Conservation (phyloP, 2,888 invertebrate species). For the Bruchidius siliquastri region DNA sequence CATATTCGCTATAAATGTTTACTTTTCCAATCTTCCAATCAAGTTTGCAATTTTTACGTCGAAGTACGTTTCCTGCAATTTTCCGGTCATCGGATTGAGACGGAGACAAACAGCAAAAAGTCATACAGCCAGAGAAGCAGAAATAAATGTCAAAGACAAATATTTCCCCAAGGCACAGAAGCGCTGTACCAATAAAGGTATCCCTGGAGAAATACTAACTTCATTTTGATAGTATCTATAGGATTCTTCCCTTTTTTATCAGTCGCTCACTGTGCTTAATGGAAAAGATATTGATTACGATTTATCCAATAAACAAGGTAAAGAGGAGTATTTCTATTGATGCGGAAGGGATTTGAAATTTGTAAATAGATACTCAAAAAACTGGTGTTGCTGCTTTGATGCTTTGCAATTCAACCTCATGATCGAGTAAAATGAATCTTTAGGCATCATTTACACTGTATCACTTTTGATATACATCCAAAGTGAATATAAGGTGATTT, state of each 20-base stretch:
- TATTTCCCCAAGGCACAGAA: slow-evolving; percentile 17
- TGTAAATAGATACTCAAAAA: too few species aligned
- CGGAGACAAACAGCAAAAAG: neutral
- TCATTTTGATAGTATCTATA: slow-evolving; percentile 10
- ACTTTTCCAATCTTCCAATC: neutral
- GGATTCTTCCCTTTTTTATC: slow-evolving; percentile 4
- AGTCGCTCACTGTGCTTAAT: too few species aligned
- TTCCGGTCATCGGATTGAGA: neutral
- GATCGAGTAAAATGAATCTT: too few species aligned
- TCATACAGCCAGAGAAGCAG: slow-evolving; percentile 3
- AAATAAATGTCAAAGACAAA: slow-evolving; percentile 16
- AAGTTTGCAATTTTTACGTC: neutral
- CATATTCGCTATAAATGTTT: neutral
- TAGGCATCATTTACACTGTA: too few species aligned
- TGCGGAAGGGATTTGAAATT: too few species aligned
- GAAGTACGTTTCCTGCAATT: neutral
- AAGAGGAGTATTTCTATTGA: too few species aligned
- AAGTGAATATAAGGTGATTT: too few species aligned
- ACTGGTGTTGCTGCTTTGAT: too few species aligned
- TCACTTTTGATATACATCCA: too few species aligned
- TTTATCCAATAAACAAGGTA: too few species aligned
- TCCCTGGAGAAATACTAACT: slow-evolving; percentile 14
- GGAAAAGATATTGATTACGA: too few species aligned
- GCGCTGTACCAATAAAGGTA: slow-evolving; percentile 16
- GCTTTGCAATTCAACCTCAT: too few species aligned